Conservation (phyloP, 2,797 vertebrate species). For the Microctenopoma stevenorrisi region DNA sequence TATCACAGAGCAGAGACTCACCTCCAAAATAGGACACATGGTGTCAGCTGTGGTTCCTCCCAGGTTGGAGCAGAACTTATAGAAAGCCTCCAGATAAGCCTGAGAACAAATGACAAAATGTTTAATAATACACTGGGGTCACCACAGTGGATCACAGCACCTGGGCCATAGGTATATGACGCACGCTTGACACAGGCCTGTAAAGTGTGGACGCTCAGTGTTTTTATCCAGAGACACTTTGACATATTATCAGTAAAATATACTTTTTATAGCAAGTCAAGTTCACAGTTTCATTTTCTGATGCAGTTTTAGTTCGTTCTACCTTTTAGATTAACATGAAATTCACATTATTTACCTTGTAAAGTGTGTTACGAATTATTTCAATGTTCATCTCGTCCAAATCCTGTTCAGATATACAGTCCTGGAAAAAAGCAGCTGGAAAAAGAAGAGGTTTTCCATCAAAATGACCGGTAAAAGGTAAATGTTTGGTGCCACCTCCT, state of each 20-base stretch:
- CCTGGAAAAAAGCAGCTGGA: constrained; percentile 98
- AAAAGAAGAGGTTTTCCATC: constrained; percentile 30
- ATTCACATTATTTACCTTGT: constrained; percentile 86
- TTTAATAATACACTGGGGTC: no score
- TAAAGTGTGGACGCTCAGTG: no score
- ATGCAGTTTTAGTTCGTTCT: neutral
- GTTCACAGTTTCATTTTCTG: neutral
- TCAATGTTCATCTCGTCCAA: constrained; percentile 99
- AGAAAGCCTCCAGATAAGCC: constrained; percentile 98
- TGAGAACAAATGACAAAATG: constrained; percentile 57
- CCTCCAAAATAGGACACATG: constrained; percentile 99
- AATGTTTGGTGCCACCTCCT: constrained; percentile 20
- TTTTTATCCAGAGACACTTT: no score
- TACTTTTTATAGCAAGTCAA: no score
- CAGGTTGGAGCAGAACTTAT: constrained; percentile 95
- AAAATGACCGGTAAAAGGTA: no score
- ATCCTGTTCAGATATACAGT: constrained; percentile 99
- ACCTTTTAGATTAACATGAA: no score
- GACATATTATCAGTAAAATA: no score
- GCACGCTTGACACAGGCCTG: no score
- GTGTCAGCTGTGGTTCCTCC: constrained; percentile 96
- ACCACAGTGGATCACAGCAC: no score
- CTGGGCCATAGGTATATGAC: no score
- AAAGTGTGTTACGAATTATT: constrained; percentile 98
- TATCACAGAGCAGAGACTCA: constrained; percentile 60